Percentiles rank a stretch among this genome's conserved stretches.
These are phyloP conservation scores for Lophochroa leadbeateri DNA, from an alignment of 2,113 vertebrate genomes.

Conservation along the genomic window DNA sequence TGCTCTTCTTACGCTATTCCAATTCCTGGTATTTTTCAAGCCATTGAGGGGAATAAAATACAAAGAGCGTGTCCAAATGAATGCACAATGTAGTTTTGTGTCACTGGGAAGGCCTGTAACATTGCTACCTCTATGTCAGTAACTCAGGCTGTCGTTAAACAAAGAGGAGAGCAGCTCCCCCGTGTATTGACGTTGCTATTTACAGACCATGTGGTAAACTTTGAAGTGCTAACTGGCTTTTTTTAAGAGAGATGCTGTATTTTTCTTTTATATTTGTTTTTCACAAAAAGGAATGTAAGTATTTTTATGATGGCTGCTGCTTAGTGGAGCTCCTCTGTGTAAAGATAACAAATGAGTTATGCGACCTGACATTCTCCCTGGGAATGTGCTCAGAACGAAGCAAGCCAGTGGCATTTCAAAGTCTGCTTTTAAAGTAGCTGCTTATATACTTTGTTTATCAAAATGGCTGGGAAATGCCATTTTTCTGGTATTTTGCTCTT, in stretches of 20 bases:
- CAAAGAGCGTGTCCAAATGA: background rate
- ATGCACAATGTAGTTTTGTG: background rate
- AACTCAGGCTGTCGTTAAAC: background rate
- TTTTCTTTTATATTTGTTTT: slow-evolving; percentile 34
- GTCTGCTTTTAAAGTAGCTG: background rate
- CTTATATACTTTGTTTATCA: background rate
- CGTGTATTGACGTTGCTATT: background rate
- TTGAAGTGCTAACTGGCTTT: slow-evolving; percentile 38
- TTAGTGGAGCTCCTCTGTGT: slow-evolving; percentile 3
- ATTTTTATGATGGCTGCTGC: slow-evolving; percentile 20
- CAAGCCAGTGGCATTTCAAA: slow-evolving; percentile 46
- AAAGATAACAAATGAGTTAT: slow-evolving; percentile 46
- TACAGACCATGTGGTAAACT: background rate
- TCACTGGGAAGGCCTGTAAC: background rate
- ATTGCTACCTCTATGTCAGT: background rate
- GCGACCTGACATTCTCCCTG: slow-evolving; percentile 41
- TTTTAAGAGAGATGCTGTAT: background rate
- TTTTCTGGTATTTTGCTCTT: background rate
- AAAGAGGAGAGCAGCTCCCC: background rate
- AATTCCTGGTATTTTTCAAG: background rate
- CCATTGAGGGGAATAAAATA: background rate
- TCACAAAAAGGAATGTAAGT: background rate
- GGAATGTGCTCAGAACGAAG: slow-evolving; percentile 10
- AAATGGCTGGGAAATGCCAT: background rate
- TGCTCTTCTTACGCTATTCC: background rate